These are phyloP conservation scores for Catamblyrhynchus diadema DNA, from an alignment of 2,797 vertebrate genomes.

Conservation along the genomic window DNA sequence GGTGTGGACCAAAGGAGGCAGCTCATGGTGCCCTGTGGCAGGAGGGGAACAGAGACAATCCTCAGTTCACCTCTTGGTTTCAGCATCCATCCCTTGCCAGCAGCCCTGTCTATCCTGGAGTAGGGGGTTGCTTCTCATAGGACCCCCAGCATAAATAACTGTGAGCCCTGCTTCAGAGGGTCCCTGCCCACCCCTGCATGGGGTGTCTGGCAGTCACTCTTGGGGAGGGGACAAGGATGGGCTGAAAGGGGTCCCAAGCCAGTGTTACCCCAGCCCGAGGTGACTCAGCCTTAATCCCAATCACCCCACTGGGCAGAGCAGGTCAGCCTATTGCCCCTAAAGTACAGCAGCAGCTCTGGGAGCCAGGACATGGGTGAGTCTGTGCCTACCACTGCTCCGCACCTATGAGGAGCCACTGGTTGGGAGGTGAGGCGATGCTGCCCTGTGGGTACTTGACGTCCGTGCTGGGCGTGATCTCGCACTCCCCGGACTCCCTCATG, in stretches of 20 bases:
- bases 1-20: constrained; percentile 91
- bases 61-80: not conserved
- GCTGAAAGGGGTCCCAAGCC: not conserved
- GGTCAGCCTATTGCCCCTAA: fast-evolving
- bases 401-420: constrained; percentile 97
- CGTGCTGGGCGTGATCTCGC: constrained; percentile 88
- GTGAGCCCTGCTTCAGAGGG: not conserved
- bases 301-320: not conserved
- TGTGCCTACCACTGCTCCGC: not conserved
- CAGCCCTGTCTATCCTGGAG: not conserved
- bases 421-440: constrained; percentile 79
- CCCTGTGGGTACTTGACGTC: constrained; percentile 89
- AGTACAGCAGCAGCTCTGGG: not conserved
- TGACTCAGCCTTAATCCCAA: not conserved
- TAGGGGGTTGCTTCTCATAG: fast-evolving
- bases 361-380: fast-evolving
- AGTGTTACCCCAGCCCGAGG: fast-evolving
- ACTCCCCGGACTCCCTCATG: constrained; percentile 83
- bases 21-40: constrained; percentile 87
- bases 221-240: not conserved
- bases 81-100: not conserved
- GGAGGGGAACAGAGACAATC: not conserved
- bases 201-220: fast-evolving
- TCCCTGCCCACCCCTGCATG: fast-evolving
- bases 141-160: fast-evolving